These are phyloP conservation scores for Habropoda laboriosa DNA, from an alignment of 1,140 invertebrate genomes.

Conservation along the genomic window DNA sequence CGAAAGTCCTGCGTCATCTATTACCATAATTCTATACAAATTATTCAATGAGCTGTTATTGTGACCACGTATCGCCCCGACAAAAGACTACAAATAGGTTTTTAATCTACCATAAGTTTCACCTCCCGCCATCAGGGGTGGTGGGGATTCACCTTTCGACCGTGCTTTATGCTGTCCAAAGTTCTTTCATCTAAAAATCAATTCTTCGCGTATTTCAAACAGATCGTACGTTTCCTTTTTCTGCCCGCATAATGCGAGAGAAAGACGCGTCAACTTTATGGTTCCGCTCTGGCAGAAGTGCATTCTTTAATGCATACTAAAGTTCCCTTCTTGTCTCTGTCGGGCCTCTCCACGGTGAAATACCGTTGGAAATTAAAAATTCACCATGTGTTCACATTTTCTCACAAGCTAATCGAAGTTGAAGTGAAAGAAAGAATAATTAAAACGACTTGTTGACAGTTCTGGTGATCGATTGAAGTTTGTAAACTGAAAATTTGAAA, in stretches of 20 bases:
- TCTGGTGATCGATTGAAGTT: no score
- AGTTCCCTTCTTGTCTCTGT: no score
- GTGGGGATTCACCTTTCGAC: slow-evolving; percentile 43
- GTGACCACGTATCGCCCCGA: slow-evolving; percentile 16
- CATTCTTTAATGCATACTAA: neutral
- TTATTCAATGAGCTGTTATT: slow-evolving; percentile 41
- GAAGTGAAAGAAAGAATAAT: no score
- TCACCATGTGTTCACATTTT: no score
- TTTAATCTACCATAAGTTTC: slow-evolving; percentile 41
- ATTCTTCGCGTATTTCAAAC: slow-evolving; percentile 25
- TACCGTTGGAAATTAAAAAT: no score
- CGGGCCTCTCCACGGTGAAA: no score
- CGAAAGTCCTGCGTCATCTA: slow-evolving; percentile 10
- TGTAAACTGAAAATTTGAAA: no score
- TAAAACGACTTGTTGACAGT: no score
- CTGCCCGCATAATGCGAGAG: neutral
- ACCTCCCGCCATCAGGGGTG: neutral
- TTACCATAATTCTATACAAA: slow-evolving; percentile 52
- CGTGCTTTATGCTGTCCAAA: slow-evolving; percentile 32
- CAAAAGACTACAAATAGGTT: slow-evolving; percentile 44
- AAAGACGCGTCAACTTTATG: neutral
- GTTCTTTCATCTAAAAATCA: slow-evolving; percentile 56
- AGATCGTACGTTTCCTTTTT: slow-evolving; percentile 16
- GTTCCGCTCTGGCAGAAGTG: neutral
- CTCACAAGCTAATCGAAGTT: no score